Evolutionary conservation across 1,140 invertebrate species (phyloP).

Genomic region (Bursaphelenchus mucronatus): DNA sequence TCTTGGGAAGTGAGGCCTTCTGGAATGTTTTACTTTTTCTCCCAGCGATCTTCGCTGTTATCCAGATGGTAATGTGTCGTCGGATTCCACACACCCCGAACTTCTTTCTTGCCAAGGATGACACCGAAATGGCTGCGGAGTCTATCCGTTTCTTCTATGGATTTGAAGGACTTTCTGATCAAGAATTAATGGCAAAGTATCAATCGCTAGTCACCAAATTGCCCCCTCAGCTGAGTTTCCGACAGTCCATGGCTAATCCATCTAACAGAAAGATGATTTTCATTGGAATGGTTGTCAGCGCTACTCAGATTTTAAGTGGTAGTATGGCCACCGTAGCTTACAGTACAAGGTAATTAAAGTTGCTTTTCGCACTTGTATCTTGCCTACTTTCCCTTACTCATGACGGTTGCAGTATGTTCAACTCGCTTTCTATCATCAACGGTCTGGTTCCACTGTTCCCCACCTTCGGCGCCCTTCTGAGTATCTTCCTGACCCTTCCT

Average conservation of each 20-base stretch:
- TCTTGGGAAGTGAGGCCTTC: constrained; percentile 6
- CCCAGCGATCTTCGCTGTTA: constrained; percentile 12
- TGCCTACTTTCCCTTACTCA: neutral
- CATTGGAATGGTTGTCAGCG: constrained; percentile 44
- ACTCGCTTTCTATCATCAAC: constrained; percentile 40
- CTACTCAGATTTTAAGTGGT: constrained; percentile 43
- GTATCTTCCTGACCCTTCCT: constrained; percentile 43
- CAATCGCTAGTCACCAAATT: constrained; percentile 24
- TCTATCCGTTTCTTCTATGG: constrained; percentile 25
- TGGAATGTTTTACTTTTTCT: constrained; percentile 28
- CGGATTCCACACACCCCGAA: constrained; percentile 25
- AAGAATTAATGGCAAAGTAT: constrained; percentile 6
- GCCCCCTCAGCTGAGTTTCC: constrained; percentile 27
- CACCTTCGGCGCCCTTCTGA: constrained; percentile 37
- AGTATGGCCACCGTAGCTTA: constrained; percentile 46
- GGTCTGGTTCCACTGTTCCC: constrained; percentile 42
- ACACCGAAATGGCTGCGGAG: constrained; percentile 20
- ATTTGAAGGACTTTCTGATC: too few species aligned
- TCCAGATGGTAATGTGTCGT: constrained; percentile 7
- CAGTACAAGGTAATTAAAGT: constrained; percentile 38
- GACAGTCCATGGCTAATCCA: constrained; percentile 22
- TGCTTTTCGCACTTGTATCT: neutral
- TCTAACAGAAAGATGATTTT: constrained; percentile 31
- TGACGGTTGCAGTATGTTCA: constrained; percentile 41
- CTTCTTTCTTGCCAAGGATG: constrained; percentile 22